Percentiles rank a stretch among this genome's conserved stretches.
Conservation (phyloP, 2,797 vertebrate species). For the Lutjanus argentimaculatus region DNA sequence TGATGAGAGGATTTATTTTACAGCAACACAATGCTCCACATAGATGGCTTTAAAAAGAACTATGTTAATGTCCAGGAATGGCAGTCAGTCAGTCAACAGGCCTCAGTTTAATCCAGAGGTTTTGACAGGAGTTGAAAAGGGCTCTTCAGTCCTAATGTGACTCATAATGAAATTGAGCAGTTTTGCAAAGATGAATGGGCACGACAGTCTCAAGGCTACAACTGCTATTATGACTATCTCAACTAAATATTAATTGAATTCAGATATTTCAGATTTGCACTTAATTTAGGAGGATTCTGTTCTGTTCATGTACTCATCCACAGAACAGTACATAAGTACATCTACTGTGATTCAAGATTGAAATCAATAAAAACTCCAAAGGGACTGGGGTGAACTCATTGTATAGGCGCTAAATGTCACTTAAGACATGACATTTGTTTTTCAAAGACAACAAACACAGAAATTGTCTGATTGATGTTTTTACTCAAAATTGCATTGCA, state of each 20-base stretch:
- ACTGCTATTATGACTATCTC: background rate
- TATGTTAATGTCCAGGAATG: background rate
- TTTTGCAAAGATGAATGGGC: background rate
- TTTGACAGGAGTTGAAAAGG: background rate
- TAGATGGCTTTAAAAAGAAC: conserved; percentile 5
- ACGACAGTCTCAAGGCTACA: background rate
- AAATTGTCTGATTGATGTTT: conserved; percentile 55
- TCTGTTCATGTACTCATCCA: too few relatives aligned
- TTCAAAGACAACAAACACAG: conserved; percentile 42
- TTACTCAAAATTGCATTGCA: conserved; percentile 68
- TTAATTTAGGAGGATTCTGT: background rate
- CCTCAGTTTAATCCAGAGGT: background rate
- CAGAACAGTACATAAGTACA: too few relatives aligned
- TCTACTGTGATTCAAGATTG: background rate
- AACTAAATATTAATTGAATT: background rate
- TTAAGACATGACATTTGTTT: background rate
- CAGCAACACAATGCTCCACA: background rate
- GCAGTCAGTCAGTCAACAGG: background rate
- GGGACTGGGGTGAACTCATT: background rate
- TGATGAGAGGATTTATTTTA: conserved; percentile 11
- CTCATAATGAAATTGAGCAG: background rate
- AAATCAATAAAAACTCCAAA: background rate
- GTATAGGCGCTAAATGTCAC: background rate
- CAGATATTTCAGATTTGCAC: background rate
- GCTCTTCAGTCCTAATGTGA: too few relatives aligned